Percentiles rank a stretch among this genome's conserved stretches.
phyloP scores from a whole-genome alignment of 2,797 vertebrate species.

The Syngnathus rostellatus region DNA sequence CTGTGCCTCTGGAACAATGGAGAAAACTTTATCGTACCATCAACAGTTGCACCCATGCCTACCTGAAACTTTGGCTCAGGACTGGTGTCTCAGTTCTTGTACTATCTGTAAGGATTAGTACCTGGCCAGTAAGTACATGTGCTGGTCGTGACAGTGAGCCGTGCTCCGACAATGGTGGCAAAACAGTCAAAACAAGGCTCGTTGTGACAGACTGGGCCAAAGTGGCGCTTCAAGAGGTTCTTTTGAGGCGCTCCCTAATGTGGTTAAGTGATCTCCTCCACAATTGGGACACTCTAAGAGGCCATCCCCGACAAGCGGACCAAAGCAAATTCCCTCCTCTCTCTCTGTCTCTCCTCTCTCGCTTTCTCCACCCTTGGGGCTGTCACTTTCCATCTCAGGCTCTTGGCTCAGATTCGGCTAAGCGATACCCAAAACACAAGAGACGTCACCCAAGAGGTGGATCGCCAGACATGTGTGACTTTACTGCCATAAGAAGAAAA shows the following conservation, averaged over 20 bases:
- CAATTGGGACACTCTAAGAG: constrained; percentile 74
- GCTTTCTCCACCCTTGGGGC: constrained; percentile 28
- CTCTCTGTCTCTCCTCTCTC: constrained; percentile 9
- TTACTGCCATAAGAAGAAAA: not conserved
- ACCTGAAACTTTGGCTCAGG: no score
- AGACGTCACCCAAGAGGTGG: not conserved
- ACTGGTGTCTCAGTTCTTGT: no score
- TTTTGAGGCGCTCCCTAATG: constrained; percentile 69
- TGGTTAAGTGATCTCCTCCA: constrained; percentile 75
- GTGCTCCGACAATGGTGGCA: constrained; percentile 70
- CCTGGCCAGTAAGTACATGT: constrained; percentile 16
- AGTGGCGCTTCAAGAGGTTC: constrained; percentile 71
- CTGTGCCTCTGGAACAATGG: no score
- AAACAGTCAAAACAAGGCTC: constrained; percentile 73
- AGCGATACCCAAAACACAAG: constrained; percentile 5
- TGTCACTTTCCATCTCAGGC: constrained; percentile 36
- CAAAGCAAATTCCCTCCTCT: constrained; percentile 59
- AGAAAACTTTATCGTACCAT: no score
- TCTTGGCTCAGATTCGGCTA: constrained; percentile 19
- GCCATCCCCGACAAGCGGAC: constrained; percentile 67
- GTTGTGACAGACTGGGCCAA: constrained; percentile 64
- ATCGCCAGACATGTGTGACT: not conserved
- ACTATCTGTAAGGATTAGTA: not conserved
- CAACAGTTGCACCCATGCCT: no score
- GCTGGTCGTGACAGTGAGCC: constrained; percentile 39